These are phyloP conservation scores for Phrynosoma platyrhinos DNA, from an alignment of 2,113 vertebrate species.

Conservation along the genomic window DNA sequence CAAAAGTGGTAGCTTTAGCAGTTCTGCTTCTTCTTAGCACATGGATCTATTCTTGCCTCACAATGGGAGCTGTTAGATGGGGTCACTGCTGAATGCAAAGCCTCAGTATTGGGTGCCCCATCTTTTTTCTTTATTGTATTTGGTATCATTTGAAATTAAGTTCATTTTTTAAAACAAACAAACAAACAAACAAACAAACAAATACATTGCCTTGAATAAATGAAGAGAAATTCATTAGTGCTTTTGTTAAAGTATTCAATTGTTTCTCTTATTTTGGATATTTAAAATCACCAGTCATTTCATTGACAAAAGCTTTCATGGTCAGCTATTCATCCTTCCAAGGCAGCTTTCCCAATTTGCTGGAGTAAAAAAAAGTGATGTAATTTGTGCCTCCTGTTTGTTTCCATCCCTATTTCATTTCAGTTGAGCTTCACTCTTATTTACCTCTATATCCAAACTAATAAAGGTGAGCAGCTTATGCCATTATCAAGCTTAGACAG, in stretches of 20 bases:
- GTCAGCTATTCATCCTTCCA: background rate
- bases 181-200: background rate
- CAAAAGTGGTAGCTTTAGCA: background rate
- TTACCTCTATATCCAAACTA: background rate
- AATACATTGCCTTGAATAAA: background rate
- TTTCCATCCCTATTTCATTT: background rate
- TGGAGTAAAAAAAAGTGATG: background rate
- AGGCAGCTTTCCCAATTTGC: background rate
- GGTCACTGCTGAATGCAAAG: background rate
- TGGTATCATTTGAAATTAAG: background rate
- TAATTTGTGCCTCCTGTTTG: background rate
- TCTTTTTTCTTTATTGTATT: background rate
- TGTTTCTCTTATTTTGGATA: background rate
- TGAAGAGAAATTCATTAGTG: background rate
- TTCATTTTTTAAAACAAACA: background rate
- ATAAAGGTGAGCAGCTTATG: background rate
- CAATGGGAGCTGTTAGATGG: background rate
- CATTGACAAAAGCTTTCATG: background rate
- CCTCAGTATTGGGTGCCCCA: background rate
- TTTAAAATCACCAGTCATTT: slow-evolving; percentile 3
- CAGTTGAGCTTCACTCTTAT: background rate
- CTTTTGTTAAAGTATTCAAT: background rate
- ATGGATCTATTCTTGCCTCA: background rate
- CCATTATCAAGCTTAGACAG: background rate
- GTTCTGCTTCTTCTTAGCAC: background rate